Conservation (phyloP, 2,888 invertebrate species). For the Zeuzera pyrina region DNA sequence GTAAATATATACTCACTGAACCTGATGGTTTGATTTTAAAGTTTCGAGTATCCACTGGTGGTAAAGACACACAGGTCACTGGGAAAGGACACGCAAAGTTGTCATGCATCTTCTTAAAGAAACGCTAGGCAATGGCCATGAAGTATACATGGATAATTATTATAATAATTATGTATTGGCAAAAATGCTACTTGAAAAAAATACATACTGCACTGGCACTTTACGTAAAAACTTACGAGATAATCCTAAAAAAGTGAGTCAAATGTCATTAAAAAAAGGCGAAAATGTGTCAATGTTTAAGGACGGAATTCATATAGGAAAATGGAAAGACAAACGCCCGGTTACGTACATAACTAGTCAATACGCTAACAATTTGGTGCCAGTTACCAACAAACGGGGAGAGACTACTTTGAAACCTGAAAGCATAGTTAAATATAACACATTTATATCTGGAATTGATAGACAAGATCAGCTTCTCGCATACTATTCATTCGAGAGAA, state of each 20-base stretch:
- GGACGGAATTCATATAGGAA: not conserved
- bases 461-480: not conserved
- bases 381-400: not conserved
- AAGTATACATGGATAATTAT: conserved; percentile 2
- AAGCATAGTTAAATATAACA: not conserved
- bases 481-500: too few species aligned
- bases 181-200: not conserved
- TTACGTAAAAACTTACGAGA: not conserved
- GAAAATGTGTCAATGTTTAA: too few species aligned
- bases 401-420: not conserved
- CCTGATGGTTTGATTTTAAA: too few species aligned
- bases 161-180: conserved; percentile 1
- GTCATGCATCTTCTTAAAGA: too few species aligned
- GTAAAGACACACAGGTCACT: too few species aligned
- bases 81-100: too few species aligned
- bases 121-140: conserved; percentile 2
- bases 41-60: too few species aligned
- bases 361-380: not conserved
- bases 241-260: too few species aligned
- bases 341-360: not conserved
- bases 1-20: too few species aligned
- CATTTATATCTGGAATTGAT: not conserved
- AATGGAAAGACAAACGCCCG: not conserved
- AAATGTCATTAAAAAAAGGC: too few species aligned
- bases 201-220: conserved; percentile 1